Evolutionary conservation across 2,888 invertebrate genomes (phyloP), one percentile per base, ranked within the genome.

Genomic region (Polia nebulosa): DNA sequence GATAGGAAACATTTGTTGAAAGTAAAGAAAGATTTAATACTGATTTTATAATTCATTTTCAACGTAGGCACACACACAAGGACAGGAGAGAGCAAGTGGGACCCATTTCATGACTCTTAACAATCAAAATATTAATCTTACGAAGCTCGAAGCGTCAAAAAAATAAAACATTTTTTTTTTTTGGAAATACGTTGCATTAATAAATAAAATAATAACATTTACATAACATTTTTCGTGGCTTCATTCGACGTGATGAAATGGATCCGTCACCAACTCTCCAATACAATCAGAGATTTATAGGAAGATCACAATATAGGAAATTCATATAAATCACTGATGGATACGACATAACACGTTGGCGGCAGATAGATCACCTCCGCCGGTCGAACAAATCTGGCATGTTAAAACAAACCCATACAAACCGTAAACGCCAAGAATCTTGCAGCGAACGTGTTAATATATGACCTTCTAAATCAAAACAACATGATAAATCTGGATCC

Each of bases 1-100:
- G 76, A 82, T 78, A 85, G 85, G 74, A 80, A 84, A 83, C 81
- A 70, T 76, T 89, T 89, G 90, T 91, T 89, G 90, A 89, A 89
- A 91, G 89, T 88, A 89, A 84, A 89, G 89, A 90, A 82, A 80
- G 88, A 83, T 78, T 75, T 89, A 89, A 89, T 89, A 89, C 87
- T 88, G 88, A 87, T 85, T 77, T 72, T 78, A 72, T 72, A 82
- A 78, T 80, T 81, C 65, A 78, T 72, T 73, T 72, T 64, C 45
- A 70, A 64, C 67, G 59, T 63, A 69, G 58, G 66, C 47, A 60
- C n/a, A n/a, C n/a, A 78, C 52, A 36, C 36, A 45, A 52, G 60
- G 44, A 56, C 56, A 67, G 55, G 39, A 58, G 63, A 45, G 51
- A 65, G 68, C 75, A 32, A 75, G 74, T 66, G 67, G 72, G 74